A percentile compares a stretch with the other conserved stretches of the same genome.
Conservation (phyloP, 2,113 vertebrate species). For the Aptenodytes forsteri region DNA sequence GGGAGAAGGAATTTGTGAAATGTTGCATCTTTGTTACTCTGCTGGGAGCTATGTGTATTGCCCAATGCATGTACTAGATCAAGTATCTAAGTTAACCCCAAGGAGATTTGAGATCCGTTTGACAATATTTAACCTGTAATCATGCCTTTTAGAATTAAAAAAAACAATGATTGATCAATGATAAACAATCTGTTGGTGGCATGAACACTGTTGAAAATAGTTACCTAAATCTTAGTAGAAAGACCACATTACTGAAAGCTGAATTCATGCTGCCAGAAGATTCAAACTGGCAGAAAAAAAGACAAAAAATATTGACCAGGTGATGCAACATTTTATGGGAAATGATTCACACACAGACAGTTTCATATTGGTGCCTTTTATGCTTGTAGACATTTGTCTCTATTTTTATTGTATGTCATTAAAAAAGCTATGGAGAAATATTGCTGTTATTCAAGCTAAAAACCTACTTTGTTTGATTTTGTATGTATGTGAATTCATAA, state of each 20-base stretch:
- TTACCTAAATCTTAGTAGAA: not conserved
- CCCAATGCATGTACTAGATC: no score
- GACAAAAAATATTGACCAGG: not conserved
- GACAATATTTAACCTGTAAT: not conserved
- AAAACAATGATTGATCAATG: not conserved
- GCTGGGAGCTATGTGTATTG: not conserved
- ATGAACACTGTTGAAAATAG: not conserved
- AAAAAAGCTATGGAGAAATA: not conserved
- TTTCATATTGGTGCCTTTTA: not conserved
- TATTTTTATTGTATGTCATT: not conserved
- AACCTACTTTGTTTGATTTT: not conserved
- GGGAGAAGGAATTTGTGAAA: not conserved
- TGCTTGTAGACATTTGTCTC: not conserved
- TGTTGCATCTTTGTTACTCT: not conserved
- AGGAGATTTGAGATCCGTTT: not conserved
- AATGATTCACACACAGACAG: not conserved
- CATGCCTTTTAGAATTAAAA: not conserved
- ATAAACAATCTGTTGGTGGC: not conserved
- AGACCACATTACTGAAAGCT: not conserved
- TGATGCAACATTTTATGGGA: not conserved
- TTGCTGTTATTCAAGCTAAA: not conserved
- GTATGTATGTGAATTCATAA: not conserved
- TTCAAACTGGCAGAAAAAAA: not conserved
- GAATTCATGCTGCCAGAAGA: not conserved
- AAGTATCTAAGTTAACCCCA: not conserved